phyloP scores from a whole-genome alignment of 1,140 invertebrate genomes.

The Achroia grisella region DNA sequence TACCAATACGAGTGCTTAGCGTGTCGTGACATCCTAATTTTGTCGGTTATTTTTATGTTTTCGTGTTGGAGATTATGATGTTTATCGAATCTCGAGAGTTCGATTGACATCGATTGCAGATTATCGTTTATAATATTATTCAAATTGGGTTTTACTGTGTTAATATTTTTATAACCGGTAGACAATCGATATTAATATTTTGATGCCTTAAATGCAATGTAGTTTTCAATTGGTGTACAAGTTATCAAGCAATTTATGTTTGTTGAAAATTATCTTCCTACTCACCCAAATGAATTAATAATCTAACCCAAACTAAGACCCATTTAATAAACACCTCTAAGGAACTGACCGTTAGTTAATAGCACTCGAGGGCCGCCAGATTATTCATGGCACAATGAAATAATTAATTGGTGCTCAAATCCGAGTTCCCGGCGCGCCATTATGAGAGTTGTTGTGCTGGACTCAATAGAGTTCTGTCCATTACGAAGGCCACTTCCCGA shows the following conservation, averaged over 20 bases:
- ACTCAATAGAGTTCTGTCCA: conserved; percentile 24
- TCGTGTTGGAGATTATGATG: too few species aligned
- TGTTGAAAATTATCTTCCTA: too few species aligned
- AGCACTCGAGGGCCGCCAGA: conserved; percentile 46
- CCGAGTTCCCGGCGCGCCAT: conserved; percentile 46
- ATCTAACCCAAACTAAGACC: conserved; percentile 35
- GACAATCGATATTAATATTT: too few species aligned
- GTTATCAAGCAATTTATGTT: too few species aligned
- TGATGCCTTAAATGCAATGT: too few species aligned
- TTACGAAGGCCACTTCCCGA: conserved; percentile 29
- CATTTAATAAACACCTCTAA: conserved; percentile 68
- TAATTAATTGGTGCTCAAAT: conserved; percentile 69
- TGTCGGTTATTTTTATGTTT: not conserved
- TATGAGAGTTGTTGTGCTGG: conserved; percentile 31
- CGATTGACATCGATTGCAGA: too few species aligned
- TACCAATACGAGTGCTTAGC: conserved; percentile 25
- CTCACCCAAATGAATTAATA: not conserved
- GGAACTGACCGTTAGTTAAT: conserved; percentile 65
- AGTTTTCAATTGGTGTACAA: too few species aligned
- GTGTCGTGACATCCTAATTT: conserved; percentile 30
- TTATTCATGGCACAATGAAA: conserved; percentile 59
- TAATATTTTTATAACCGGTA: too few species aligned
- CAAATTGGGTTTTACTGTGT: too few species aligned
- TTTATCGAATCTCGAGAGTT: too few species aligned
- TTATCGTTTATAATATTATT: too few species aligned